Evolutionary conservation across 2,113 vertebrate species (phyloP).

Genomic region (Lepus europaeus): DNA sequence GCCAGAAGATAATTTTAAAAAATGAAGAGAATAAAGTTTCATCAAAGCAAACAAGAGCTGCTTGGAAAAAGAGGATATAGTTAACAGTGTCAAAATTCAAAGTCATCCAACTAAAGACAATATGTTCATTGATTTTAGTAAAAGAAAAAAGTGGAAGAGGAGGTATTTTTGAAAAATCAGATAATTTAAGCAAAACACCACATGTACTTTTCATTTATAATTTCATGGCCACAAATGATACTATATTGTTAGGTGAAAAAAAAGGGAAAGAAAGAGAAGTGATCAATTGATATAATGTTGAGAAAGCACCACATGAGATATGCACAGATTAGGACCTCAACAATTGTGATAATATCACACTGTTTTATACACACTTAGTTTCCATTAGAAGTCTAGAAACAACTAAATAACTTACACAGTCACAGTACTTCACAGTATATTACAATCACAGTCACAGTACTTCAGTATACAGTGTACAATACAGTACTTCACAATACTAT

Average conservation of each 20-base stretch:
- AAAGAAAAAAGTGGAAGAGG: background rate
- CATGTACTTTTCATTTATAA: background rate
- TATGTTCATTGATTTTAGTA: background rate
- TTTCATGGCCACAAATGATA: background rate
- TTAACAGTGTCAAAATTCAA: conserved; percentile 23
- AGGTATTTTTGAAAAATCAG: background rate
- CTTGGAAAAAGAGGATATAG: background rate
- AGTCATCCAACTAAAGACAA: background rate
- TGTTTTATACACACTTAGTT: background rate
- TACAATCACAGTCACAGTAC: background rate
- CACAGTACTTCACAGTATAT: background rate
- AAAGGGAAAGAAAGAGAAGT: background rate
- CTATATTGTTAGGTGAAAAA: background rate
- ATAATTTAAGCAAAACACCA: background rate
- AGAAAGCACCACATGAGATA: background rate
- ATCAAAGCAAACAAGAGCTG: background rate
- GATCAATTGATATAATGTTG: background rate
- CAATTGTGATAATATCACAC: background rate
- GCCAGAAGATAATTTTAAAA: background rate
- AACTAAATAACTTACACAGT: background rate
- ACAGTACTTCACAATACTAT: background rate
- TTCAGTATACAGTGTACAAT: background rate
- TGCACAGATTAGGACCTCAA: background rate
- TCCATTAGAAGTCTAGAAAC: background rate
- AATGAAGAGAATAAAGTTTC: background rate